phyloP scores from a whole-genome alignment of 2,888 invertebrate species.

The Elgonia sp. region DNA sequence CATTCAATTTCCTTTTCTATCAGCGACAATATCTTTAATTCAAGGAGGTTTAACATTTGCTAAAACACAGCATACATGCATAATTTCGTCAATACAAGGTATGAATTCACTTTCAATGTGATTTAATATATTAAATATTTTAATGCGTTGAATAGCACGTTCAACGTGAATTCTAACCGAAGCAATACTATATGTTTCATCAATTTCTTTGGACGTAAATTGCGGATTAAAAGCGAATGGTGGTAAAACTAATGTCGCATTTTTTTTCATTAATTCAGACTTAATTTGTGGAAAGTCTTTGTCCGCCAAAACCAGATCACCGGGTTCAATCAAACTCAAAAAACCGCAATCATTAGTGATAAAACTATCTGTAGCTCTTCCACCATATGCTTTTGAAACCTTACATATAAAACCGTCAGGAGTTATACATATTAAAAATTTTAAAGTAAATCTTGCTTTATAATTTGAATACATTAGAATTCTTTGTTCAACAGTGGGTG shows the following conservation, averaged over 20 bases:
- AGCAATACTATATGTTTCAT: constrained; percentile 70
- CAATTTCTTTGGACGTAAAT: constrained; percentile 70
- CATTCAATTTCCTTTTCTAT: no score
- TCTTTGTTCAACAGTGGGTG: constrained; percentile 37
- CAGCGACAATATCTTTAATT: neutral
- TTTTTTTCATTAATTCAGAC: constrained; percentile 45
- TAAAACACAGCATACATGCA: constrained; percentile 53
- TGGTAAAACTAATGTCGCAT: constrained; percentile 75
- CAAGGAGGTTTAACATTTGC: constrained; percentile 52
- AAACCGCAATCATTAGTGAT: constrained; percentile 69
- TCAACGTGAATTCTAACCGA: constrained; percentile 44
- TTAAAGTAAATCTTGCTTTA: constrained; percentile 25
- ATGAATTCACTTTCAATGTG: constrained; percentile 11
- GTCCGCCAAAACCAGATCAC: constrained; percentile 69
- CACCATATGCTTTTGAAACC: constrained; percentile 66
- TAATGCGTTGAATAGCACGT: constrained; percentile 55
- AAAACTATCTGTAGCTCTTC: constrained; percentile 68
- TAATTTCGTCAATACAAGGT: constrained; percentile 42
- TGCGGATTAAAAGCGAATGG: constrained; percentile 64
- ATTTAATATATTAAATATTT: constrained; percentile 59
- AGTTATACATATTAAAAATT: constrained; percentile 46
- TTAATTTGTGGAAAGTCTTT: constrained; percentile 64
- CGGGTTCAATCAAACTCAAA: constrained; percentile 68
- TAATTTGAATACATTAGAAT: constrained; percentile 36
- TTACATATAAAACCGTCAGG: constrained; percentile 58